Conservation (phyloP, 2,888 invertebrate species). For the Sthenelais limicola region DNA sequence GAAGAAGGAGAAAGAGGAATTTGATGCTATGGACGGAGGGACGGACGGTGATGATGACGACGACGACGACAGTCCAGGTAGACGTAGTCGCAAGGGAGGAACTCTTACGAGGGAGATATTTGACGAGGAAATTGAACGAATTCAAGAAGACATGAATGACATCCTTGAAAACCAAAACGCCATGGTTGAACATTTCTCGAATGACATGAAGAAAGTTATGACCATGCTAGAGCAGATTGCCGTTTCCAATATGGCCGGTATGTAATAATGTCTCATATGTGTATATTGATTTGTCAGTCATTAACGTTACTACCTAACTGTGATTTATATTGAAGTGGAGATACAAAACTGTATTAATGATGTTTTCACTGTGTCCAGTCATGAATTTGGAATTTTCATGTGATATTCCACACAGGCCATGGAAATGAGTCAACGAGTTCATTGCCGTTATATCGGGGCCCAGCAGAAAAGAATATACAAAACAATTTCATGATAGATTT, state of each 20-base stretch:
- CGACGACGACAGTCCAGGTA: not conserved
- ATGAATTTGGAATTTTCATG: too few species aligned
- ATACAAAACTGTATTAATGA: too few species aligned
- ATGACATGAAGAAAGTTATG: slow-evolving; percentile 57
- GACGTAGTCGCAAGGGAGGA: slow-evolving; percentile 31
- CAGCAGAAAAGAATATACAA: too few species aligned
- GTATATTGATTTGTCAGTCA: not conserved
- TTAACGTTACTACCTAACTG: not conserved
- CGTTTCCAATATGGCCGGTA: not conserved
- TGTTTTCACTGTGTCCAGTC: too few species aligned
- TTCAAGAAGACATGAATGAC: slow-evolving; percentile 54
- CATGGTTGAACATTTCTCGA: slow-evolving; percentile 56
- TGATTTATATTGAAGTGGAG: too few species aligned
- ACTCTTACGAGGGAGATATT: slow-evolving; percentile 56
- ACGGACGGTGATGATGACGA: slow-evolving; percentile 1
- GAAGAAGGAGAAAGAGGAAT: too few species aligned
- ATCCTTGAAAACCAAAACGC: slow-evolving; percentile 55
- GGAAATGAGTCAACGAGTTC: too few species aligned
- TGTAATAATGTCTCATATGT: not conserved
- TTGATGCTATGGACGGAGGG: too few species aligned
- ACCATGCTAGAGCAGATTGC: slow-evolving; percentile 51
- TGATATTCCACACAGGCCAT: too few species aligned
- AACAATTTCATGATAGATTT: too few species aligned
- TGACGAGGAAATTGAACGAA: slow-evolving; percentile 54
- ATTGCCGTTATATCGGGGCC: too few species aligned